Evolutionary conservation across 2,113 vertebrate species (phyloP).

Genomic region (Paratilapia polleni): DNA sequence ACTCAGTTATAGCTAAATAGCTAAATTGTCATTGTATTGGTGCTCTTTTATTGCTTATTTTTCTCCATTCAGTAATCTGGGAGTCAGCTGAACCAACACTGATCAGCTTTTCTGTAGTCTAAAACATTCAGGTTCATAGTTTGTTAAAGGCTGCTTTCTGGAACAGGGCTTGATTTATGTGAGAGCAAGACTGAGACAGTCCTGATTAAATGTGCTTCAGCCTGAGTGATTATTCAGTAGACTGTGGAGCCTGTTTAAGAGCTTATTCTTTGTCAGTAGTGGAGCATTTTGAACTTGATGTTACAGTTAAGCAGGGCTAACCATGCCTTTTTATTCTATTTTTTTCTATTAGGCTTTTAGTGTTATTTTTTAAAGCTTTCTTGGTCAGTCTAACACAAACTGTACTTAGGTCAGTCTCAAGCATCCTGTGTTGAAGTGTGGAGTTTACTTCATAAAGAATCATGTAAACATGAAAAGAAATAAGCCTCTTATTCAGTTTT

Average conservation of each 20-base stretch:
- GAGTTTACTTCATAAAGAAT: no score
- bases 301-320: background rate
- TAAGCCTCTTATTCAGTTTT: no score
- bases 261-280: background rate
- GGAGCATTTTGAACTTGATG: background rate
- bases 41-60: background rate
- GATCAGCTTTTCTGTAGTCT: background rate
- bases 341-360: background rate
- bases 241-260: background rate
- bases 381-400: background rate
- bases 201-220: background rate
- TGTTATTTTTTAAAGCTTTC: background rate
- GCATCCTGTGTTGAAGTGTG: no score
- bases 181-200: background rate
- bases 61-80: no score
- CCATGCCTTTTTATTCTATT: background rate
- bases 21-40: background rate
- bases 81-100: background rate
- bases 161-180: background rate
- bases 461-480: no score
- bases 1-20: background rate
- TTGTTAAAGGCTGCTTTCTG: background rate
- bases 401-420: no score
- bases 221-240: background rate
- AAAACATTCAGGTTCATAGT: background rate